A percentile compares a stretch with the other conserved stretches of the same genome.
Evolutionary conservation across 2,888 invertebrate species (phyloP).

Genomic region (Horisme vitalbata): DNA sequence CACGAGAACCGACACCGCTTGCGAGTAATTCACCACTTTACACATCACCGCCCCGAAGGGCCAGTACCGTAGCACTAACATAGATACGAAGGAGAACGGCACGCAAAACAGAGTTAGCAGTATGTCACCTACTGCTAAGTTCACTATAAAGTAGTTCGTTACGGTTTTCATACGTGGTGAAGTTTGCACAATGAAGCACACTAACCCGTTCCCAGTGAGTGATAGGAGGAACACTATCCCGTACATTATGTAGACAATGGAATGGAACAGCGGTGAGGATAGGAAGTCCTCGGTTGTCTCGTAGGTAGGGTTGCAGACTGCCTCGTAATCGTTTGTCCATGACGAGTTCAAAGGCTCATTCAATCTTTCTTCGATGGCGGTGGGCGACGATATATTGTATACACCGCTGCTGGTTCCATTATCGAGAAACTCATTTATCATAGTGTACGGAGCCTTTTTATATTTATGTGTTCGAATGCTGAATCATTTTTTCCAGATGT

Average conservation of each 20-base stretch:
- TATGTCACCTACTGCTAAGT: slow-evolving; percentile 94
- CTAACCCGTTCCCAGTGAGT: slow-evolving; percentile 88
- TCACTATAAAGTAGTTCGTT: slow-evolving; percentile 95
- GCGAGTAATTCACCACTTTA: slow-evolving; percentile 91
- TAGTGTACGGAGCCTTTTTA: slow-evolving; percentile 39
- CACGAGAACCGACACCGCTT: slow-evolving; percentile 91
- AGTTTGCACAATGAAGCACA: slow-evolving; percentile 93
- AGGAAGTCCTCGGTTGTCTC: slow-evolving; percentile 54
- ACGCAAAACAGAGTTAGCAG: slow-evolving; percentile 95
- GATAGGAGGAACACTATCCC: slow-evolving; percentile 87
- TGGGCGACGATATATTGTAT: slow-evolving; percentile 33
- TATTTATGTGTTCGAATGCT: slow-evolving; percentile 7
- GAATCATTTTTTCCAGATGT: slow-evolving; percentile 6
- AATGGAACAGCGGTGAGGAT: slow-evolving; percentile 81
- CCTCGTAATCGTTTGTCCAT: slow-evolving; percentile 47
- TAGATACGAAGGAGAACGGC: slow-evolving; percentile 93
- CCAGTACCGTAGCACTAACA: slow-evolving; percentile 92
- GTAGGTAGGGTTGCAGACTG: slow-evolving; percentile 45
- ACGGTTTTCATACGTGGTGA: slow-evolving; percentile 95
- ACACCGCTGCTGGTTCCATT: slow-evolving; percentile 43
- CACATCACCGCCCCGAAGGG: slow-evolving; percentile 93
- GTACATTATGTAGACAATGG: slow-evolving; percentile 87
- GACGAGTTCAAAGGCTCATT: slow-evolving; percentile 44
- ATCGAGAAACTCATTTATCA: slow-evolving; percentile 49
- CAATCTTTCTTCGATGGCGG: slow-evolving; percentile 31